phyloP scores from a whole-genome alignment of 2,888 invertebrate species.

The Limulus polyphemus region DNA sequence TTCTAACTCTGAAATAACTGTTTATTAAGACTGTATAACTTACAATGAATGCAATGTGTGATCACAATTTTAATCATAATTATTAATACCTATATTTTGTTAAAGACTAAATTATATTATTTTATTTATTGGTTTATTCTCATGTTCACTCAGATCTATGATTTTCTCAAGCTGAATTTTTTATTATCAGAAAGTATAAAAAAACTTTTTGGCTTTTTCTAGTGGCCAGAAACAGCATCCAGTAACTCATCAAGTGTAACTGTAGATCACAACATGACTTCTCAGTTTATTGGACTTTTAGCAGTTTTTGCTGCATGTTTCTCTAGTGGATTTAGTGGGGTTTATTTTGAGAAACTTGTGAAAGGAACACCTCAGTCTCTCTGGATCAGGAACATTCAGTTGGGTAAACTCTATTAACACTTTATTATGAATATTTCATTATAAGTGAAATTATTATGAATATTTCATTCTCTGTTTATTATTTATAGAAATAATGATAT shows the following conservation, averaged over 20 bases:
- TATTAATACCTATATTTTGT: no score
- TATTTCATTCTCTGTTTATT: neutral
- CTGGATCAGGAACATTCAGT: slow-evolving; percentile 42
- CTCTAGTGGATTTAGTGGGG: slow-evolving; percentile 44
- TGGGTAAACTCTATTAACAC: slow-evolving; percentile 34
- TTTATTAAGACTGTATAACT: no score
- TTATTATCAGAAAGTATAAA: neutral
- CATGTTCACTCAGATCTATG: no score
- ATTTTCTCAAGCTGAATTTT: no score
- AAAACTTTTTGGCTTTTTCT: slow-evolving; percentile 2
- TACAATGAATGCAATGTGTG: no score
- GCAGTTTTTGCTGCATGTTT: slow-evolving; percentile 42
- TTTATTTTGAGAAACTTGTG: slow-evolving; percentile 45
- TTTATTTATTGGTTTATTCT: no score
- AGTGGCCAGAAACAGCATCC: slow-evolving; percentile 16
- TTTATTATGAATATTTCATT: neutral
- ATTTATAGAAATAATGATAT: neutral
- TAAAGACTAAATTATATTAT: no score
- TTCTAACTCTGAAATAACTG: no score
- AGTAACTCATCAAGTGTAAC: slow-evolving; percentile 4
- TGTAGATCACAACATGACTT: slow-evolving; percentile 11
- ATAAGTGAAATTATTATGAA: neutral
- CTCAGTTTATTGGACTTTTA: slow-evolving; percentile 36
- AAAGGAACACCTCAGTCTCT: slow-evolving; percentile 39
- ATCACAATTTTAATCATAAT: no score